These are phyloP conservation scores for Holotrichia oblita DNA, from an alignment of 1,140 invertebrate genomes.

Conservation along the genomic window DNA sequence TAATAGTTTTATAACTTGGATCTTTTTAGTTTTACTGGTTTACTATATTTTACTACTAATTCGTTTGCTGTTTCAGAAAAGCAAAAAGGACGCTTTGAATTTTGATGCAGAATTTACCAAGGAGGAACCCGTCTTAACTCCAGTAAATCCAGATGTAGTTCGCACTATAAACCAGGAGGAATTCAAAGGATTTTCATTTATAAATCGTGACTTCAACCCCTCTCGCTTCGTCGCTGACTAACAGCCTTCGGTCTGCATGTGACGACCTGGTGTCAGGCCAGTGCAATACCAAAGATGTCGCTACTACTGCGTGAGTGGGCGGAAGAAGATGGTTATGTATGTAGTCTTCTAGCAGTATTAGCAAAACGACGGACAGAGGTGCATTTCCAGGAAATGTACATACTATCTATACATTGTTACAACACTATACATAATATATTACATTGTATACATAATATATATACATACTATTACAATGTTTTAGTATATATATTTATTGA, in stretches of 20 bases:
- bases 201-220: conserved; percentile 92
- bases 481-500: conserved; percentile 58
- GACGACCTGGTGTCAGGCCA: conserved; percentile 31
- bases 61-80: conserved; percentile 80
- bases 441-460: conserved; percentile 39
- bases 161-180: conserved; percentile 97
- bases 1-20: too few species aligned
- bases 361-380: conserved; percentile 27
- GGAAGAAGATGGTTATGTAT: conserved; percentile 24
- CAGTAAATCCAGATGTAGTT: conserved; percentile 89
- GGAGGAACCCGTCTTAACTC: conserved; percentile 96
- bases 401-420: conserved; percentile 53
- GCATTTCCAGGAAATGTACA: conserved; percentile 58
- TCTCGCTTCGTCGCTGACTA: conserved; percentile 66
- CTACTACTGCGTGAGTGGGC: conserved; percentile 28
- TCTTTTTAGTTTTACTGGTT: too few species aligned
- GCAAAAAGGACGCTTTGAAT: conserved; percentile 96
- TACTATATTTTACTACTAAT: background rate
- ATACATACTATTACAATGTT: conserved; percentile 54
- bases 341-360: conserved; percentile 33
- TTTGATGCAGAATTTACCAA: conserved; percentile 99
- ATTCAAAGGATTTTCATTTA: conserved; percentile 96
- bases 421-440: conserved; percentile 45
- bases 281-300: conserved; percentile 42
- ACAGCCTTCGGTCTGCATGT: conserved; percentile 41